Percentiles rank a stretch among this genome's conserved stretches.
Conservation (phyloP, 2,888 invertebrate genomes). For the Drosophila neutralis region DNA sequence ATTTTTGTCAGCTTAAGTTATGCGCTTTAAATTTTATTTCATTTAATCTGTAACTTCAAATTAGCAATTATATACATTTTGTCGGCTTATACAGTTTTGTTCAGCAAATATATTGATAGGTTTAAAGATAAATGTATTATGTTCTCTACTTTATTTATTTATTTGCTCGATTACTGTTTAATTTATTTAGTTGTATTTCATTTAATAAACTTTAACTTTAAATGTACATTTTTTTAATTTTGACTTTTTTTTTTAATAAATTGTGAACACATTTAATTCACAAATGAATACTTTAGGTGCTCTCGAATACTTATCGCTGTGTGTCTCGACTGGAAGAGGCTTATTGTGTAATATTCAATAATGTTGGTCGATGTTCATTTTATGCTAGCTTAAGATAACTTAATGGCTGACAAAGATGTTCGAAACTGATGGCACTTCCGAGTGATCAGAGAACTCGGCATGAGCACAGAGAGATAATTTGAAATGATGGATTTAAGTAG, state of each 20-base stretch:
- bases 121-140: no score
- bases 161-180: no score
- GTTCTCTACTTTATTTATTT: no score
- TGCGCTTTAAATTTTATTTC: not conserved
- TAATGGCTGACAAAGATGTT: not conserved
- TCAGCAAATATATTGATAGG: no score
- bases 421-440: not conserved
- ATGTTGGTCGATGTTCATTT: not conserved
- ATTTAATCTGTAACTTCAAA: not conserved
- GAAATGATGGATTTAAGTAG: constrained; percentile 54
- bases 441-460: constrained; percentile 14
- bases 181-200: no score
- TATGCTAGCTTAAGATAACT: not conserved
- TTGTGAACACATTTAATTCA: no score
- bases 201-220: no score
- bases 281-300: not conserved
- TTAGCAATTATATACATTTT: no score
- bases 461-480: constrained; percentile 20
- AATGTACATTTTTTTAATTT: no score
- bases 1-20: no score
- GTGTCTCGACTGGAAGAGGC: not conserved
- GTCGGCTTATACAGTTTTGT: no score
- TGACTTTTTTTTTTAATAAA: no score
- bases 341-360: not conserved
- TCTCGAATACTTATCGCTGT: not conserved